Conservation (phyloP, 2,888 invertebrate species). For the Digitonthophagus gazella region DNA sequence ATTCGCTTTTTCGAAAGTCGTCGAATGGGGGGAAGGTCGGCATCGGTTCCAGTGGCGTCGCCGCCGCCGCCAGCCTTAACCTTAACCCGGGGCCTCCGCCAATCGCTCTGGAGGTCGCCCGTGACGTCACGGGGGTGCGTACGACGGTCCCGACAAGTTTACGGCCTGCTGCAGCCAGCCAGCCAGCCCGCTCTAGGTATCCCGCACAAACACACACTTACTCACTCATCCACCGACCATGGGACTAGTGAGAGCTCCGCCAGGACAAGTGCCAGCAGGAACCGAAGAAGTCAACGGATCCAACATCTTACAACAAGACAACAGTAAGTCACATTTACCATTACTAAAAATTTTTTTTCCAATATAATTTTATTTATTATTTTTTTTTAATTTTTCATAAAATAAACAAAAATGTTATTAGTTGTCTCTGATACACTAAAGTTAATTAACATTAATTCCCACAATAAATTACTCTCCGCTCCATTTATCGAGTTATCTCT, state of each 20-base stretch:
- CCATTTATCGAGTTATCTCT: too few species aligned
- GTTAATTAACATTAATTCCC: too few species aligned
- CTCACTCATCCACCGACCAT: slow-evolving; percentile 35
- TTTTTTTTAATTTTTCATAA: too few species aligned
- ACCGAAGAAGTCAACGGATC: slow-evolving; percentile 39
- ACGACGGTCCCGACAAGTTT: slow-evolving; percentile 40
- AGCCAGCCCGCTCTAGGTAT: slow-evolving; percentile 25
- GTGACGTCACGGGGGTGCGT: slow-evolving; percentile 58
- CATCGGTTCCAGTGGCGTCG: too few species aligned
- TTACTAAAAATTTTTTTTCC: not conserved
- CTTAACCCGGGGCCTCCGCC: slow-evolving; percentile 48
- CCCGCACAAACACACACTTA: slow-evolving; percentile 22
- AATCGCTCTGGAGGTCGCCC: slow-evolving; percentile 57
- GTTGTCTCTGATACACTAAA: too few species aligned
- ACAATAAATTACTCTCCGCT: too few species aligned
- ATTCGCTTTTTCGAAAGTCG: not conserved
- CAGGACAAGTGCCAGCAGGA: slow-evolving; percentile 27
- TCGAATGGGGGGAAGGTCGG: not conserved
- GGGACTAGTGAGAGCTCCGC: slow-evolving; percentile 36
- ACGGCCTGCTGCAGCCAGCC: slow-evolving; percentile 25
- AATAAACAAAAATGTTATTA: too few species aligned
- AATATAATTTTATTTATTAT: too few species aligned
- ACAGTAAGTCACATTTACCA: slow-evolving; percentile 30
- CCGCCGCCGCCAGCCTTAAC: slow-evolving; percentile 47
- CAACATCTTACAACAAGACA: slow-evolving; percentile 33